A percentile compares a stretch with the other conserved stretches of the same genome.
Evolutionary conservation across 64 coral and sea anemone genomes (phyloP).

Genomic region (Porites australiensis): DNA sequence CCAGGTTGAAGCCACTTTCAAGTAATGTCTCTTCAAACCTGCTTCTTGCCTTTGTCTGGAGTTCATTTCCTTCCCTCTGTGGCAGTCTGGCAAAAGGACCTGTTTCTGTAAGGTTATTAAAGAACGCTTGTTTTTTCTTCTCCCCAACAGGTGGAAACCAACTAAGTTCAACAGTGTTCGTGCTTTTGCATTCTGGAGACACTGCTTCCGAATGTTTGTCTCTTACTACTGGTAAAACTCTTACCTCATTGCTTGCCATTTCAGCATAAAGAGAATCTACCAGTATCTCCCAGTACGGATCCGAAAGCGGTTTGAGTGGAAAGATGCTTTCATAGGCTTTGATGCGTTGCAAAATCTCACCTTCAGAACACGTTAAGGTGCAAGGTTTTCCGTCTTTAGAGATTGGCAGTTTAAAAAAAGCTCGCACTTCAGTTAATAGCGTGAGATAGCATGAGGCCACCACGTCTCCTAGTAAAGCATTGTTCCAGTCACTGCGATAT

Average conservation of each 20-base stretch:
- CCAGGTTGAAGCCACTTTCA: neutral
- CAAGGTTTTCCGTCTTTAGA: too few relatives aligned
- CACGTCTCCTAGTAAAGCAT: conserved; percentile 15
- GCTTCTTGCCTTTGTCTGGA: too few relatives aligned
- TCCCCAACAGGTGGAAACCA: conserved; percentile 46
- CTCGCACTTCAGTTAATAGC: conserved; percentile 46
- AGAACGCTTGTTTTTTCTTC: neutral
- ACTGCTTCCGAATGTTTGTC: conserved; percentile 12
- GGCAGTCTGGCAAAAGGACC: neutral
- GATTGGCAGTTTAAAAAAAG: neutral
- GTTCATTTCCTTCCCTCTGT: too few relatives aligned
- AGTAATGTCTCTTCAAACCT: conserved; percentile 9
- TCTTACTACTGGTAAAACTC: conserved; percentile 33
- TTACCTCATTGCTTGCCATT: conserved; percentile 14
- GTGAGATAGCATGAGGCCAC: conserved; percentile 71
- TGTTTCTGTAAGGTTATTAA: neutral
- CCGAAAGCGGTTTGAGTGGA: neutral
- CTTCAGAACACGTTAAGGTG: neutral
- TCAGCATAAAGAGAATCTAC: conserved; percentile 49
- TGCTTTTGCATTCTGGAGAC: neutral
- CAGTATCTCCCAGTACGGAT: conserved; percentile 48
- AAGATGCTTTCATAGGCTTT: conserved; percentile 36
- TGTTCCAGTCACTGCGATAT: conserved; percentile 64
- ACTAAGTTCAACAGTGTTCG: neutral
- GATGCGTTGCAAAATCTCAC: neutral